Evolutionary conservation across 2,113 vertebrate genomes (phyloP).

Genomic region (Podarcis cretensis): DNA sequence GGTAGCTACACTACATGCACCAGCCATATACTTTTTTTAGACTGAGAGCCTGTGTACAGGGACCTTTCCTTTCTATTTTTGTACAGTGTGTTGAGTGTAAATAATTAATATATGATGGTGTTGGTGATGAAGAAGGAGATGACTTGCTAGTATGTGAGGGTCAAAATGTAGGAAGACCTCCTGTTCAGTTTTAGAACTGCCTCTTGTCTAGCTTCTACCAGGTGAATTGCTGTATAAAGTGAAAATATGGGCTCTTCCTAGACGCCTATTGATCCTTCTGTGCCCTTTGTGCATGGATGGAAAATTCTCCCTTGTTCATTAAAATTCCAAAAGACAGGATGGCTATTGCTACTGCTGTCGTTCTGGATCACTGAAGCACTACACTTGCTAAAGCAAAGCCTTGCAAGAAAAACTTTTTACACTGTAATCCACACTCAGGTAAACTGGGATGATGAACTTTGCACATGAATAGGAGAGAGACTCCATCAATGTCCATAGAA

Average conservation of each 20-base stretch:
- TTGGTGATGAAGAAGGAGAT: too few species aligned
- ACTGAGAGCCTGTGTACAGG: neutral
- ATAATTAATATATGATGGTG: neutral
- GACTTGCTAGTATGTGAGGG: neutral
- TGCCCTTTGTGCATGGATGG: neutral
- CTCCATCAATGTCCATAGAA: neutral
- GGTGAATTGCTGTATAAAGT: neutral
- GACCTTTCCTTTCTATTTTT: neutral
- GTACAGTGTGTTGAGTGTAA: neutral
- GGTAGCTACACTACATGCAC: neutral
- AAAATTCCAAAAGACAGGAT: neutral
- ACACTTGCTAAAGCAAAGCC: rapidly evolving
- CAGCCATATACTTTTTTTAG: neutral
- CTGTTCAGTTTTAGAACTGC: neutral
- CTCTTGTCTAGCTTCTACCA: too few species aligned
- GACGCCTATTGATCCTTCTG: neutral
- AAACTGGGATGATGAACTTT: rapidly evolving
- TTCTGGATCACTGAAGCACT: rapidly evolving
- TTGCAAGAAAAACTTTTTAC: neutral
- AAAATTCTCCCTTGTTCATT: neutral
- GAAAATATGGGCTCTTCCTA: rapidly evolving
- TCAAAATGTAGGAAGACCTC: neutral
- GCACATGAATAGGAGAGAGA: neutral
- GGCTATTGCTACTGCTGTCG: neutral
- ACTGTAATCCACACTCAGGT: rapidly evolving